These are phyloP conservation scores for Porites divaricata DNA, from an alignment of 92 coral and sea anemone genomes.

Conservation along the genomic window DNA sequence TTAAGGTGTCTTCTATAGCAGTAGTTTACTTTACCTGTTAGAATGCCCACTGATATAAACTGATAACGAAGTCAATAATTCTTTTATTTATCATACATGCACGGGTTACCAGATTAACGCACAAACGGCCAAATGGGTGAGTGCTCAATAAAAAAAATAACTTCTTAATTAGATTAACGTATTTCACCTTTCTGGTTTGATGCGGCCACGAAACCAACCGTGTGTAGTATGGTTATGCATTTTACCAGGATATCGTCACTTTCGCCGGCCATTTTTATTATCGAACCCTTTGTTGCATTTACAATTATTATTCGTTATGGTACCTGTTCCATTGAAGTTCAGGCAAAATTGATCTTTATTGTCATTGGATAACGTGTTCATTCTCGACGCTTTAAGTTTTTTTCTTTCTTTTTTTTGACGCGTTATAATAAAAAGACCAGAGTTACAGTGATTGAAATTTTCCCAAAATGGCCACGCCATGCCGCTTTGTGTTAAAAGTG, in stretches of 20 bases:
- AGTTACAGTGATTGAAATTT: background rate
- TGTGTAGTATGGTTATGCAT: no score
- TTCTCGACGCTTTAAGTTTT: background rate
- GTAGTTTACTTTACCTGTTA: background rate
- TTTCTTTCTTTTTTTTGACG: background rate
- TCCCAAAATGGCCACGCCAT: background rate
- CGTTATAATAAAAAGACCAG: background rate
- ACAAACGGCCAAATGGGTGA: background rate
- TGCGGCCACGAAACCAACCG: background rate
- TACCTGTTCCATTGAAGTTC: background rate
- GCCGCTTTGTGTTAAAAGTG: background rate
- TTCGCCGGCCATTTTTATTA: background rate
- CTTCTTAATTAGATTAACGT: no score
- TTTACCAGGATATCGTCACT: background rate
- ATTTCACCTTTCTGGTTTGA: background rate
- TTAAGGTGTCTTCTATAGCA: no score
- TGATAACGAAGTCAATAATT: background rate
- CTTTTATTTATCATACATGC: background rate
- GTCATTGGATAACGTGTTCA: background rate
- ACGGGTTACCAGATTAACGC: background rate
- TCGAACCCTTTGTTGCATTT: background rate
- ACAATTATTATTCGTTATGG: background rate
- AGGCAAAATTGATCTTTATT: background rate
- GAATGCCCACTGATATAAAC: background rate
- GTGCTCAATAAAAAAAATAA: no score